phyloP scores from a whole-genome alignment of 2,113 vertebrate species.

The Nothobranchius kuhntae region DNA sequence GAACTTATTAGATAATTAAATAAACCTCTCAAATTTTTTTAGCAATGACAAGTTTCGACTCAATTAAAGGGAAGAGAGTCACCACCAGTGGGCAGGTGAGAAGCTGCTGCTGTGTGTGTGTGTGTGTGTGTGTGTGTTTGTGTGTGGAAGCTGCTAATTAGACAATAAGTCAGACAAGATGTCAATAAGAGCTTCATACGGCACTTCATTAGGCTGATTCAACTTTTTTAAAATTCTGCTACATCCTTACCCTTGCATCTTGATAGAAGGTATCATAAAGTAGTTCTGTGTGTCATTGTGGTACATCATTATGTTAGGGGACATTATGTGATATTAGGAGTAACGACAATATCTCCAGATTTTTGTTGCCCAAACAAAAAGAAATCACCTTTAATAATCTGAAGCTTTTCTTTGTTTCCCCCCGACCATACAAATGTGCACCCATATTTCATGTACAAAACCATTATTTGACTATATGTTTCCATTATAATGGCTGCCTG shows the following conservation, averaged over 20 bases:
- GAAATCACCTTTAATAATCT: constrained; percentile 16
- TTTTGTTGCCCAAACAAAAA: constrained; percentile 31
- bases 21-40: constrained; percentile 2
- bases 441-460: constrained; percentile 14
- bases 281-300: not conserved
- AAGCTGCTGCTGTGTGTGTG: constrained; percentile 1
- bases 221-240: constrained; percentile 18
- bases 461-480: constrained; percentile 62
- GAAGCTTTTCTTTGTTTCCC: constrained; percentile 27
- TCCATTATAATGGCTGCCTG: constrained; percentile 53
- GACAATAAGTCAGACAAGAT: constrained; percentile 53
- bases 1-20: constrained; percentile 43
- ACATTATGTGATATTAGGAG: constrained; percentile 24
- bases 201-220: constrained; percentile 35
- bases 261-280: constrained; percentile 7
- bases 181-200: constrained; percentile 51
- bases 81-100: constrained; percentile 29
- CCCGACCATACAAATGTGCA: constrained; percentile 5
- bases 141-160: constrained; percentile 68
- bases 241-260: not conserved
- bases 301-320: constrained; percentile 23
- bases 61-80: constrained; percentile 29
- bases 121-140: not conserved
- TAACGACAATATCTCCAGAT: constrained; percentile 25
- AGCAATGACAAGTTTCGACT: constrained; percentile 48